Evolutionary conservation across 2,113 vertebrate genomes (phyloP), one percentile per base, ranked within the genome.

Genomic region (Eudyptes chrysolophus): DNA sequence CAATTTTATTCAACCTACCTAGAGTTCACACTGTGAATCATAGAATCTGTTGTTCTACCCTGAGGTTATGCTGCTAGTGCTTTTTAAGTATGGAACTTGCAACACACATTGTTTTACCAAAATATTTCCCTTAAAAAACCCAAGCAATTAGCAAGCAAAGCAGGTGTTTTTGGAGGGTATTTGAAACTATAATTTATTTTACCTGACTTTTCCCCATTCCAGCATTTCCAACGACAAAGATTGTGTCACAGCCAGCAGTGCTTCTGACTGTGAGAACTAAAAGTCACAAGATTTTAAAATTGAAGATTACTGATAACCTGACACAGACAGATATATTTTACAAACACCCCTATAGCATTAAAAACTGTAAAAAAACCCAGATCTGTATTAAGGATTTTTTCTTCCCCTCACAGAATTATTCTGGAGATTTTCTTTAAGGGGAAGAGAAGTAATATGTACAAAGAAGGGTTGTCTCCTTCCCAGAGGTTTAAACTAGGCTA

Each of bases 141-240:
- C 38, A 62, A 62, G 32, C 15, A 87, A 77, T 60, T 58, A 81
- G 36, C 34, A 80, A 72, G 54, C 6, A 88, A 84, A 78, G 17
- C 25, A 70, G 34, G 36, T 77, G 16, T 0, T 58, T 74, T 27
- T 4, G 22, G 27, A 79, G 17, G 4, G 11, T 57, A 61, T 55
- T 78, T 89, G 29, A 82, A 84, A 89, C 65, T 9, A 40, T 6
- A 32, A 40, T 76, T 87, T 86, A 51, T 84, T 89, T 94, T 92
- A 98, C 98, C 98, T 98, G 98, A 90, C 97, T 99, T 95, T 99
- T 98, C 70, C 98, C 98, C 44, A 98, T 98, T 86, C 98, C 97
- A 85, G 98, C 97, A 89, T 98, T 99, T n/a, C 98, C 98, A 26
- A 98, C 97, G 5, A 98, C 94, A 97, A 99, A 99, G 65, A 98